Conservation (phyloP, 2,888 invertebrate species). For the Eupithecia pulchellata region DNA sequence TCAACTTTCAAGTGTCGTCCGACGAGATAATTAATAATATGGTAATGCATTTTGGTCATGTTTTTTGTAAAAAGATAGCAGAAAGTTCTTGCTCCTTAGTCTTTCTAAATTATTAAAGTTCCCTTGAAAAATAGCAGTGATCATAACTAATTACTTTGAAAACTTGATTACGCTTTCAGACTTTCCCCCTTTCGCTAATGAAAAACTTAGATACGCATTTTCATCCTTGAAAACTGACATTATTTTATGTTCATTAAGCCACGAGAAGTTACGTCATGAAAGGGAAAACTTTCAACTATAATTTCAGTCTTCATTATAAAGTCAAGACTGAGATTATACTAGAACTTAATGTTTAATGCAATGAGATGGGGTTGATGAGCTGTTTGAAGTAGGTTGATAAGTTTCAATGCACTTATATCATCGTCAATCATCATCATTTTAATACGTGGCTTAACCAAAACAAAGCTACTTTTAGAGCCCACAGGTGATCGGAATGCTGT, state of each 20-base stretch:
- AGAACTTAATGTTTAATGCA: constrained; percentile 3
- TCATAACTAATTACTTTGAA: constrained; percentile 23
- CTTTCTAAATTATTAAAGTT: not conserved
- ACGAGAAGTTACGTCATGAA: constrained; percentile 33
- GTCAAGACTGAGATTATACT: constrained; percentile 36
- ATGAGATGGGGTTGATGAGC: not conserved
- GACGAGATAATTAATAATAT: not conserved
- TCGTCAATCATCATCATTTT: too few species aligned
- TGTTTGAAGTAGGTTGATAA: not conserved
- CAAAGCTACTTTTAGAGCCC: too few species aligned
- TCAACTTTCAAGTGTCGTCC: not conserved
- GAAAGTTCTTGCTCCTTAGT: not conserved
- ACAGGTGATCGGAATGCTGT: too few species aligned
- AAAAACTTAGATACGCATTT: constrained; percentile 19
- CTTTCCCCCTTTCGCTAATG: constrained; percentile 23
- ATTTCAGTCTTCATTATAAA: constrained; percentile 41
- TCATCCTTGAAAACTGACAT: constrained; percentile 32
- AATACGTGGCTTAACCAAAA: too few species aligned
- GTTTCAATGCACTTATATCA: not conserved
- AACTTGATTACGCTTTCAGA: constrained; percentile 22
- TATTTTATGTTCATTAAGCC: constrained; percentile 29
- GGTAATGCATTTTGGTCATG: not conserved
- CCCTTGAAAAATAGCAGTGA: constrained; percentile 10
- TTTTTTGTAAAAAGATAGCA: not conserved
- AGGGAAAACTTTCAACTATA: constrained; percentile 41